Percentiles rank a stretch among this genome's conserved stretches.
Evolutionary conservation across 2,888 invertebrate genomes (phyloP).

Genomic region (Nymphalis urticae): DNA sequence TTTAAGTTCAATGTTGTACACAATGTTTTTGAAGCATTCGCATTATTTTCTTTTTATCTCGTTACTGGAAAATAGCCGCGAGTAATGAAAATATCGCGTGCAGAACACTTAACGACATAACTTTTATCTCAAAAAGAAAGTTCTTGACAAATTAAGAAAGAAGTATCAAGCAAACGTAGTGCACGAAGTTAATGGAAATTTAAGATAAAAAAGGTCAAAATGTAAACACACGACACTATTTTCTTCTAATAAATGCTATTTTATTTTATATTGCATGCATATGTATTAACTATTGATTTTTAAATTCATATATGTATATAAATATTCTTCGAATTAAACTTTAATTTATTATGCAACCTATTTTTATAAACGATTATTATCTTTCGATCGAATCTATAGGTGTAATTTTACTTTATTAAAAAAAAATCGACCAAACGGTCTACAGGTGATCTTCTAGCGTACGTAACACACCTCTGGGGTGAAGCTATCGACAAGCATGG

Average conservation of each 20-base stretch:
- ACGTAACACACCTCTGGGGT: too few relatives aligned
- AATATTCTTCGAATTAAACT: not conserved
- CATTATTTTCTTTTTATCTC: slow-evolving; percentile 14
- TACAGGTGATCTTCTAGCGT: too few relatives aligned
- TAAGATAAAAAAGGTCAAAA: slow-evolving; percentile 43
- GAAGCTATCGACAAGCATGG: too few relatives aligned
- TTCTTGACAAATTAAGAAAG: slow-evolving; percentile 69
- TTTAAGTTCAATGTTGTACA: too few relatives aligned
- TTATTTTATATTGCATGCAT: too few relatives aligned
- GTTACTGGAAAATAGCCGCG: slow-evolving; percentile 10
- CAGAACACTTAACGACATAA: slow-evolving; percentile 58
- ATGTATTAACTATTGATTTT: not conserved
- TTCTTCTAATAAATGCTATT: not conserved
- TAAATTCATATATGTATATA: not conserved
- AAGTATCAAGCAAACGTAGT: slow-evolving; percentile 44
- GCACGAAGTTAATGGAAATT: slow-evolving; percentile 42
- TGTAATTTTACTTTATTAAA: too few relatives aligned
- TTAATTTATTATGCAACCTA: not conserved
- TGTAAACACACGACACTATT: slow-evolving; percentile 18
- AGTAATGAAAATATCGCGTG: slow-evolving; percentile 58
- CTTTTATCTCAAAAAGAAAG: slow-evolving; percentile 58
- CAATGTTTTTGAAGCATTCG: slow-evolving; percentile 2
- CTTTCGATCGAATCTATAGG: too few relatives aligned
- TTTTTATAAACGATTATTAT: not conserved
- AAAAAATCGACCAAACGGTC: too few relatives aligned